Conservation (phyloP, 2,113 vertebrate genomes). For the Micromys minutus region DNA sequence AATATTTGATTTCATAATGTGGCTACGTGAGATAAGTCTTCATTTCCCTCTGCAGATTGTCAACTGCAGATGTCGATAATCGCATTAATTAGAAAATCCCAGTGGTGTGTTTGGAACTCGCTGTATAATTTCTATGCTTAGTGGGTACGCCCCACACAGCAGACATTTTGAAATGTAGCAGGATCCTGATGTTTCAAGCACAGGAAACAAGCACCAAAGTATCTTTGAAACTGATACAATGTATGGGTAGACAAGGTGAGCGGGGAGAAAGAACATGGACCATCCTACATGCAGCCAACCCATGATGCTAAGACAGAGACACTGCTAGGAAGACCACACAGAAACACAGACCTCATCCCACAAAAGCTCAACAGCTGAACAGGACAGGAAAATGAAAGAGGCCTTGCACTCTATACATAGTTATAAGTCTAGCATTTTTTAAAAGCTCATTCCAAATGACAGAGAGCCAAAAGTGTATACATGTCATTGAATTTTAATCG, state of each 20-base stretch:
- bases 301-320: accelerated
- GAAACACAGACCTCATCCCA: not conserved
- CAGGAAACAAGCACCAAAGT: not conserved
- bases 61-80: not conserved
- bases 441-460: not conserved
- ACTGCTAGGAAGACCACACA: not conserved
- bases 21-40: not conserved
- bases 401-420: not conserved
- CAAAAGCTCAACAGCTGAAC: not conserved
- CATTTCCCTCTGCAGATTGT: not conserved
- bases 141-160: not conserved
- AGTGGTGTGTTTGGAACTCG: not conserved
- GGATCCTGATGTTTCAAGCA: not conserved
- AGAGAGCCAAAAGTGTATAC: not conserved
- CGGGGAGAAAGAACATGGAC: not conserved
- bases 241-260: not conserved
- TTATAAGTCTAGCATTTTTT: not conserved
- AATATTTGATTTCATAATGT: not conserved
- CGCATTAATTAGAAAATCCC: not conserved
- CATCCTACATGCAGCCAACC: not conserved
- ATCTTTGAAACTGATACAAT: accelerated
- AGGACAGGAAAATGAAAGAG: not conserved
- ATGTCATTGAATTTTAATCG: constrained; percentile 38
- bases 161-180: not conserved
- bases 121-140: not conserved